Conservation (phyloP, 1,140 invertebrate species). For the Papilio machaon region DNA sequence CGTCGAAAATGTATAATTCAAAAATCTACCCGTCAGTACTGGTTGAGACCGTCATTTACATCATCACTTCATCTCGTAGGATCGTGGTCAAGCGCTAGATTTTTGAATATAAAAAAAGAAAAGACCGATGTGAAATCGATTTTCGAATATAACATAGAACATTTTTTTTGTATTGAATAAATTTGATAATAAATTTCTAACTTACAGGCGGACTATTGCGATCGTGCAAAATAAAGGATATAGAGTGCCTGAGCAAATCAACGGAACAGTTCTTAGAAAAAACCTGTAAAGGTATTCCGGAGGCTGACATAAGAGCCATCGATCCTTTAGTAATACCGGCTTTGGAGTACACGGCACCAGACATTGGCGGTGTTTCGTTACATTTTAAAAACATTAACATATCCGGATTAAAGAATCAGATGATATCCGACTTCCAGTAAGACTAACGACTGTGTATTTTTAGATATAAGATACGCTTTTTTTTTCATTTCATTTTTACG, state of each 20-base stretch:
- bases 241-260: constrained; percentile 60
- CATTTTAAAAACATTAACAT: constrained; percentile 61
- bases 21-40: no score
- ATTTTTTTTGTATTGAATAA: no score
- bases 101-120: no score
- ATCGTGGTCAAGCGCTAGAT: no score
- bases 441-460: not conserved
- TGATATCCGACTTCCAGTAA: constrained; percentile 67
- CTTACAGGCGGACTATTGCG: constrained; percentile 56
- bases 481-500: no score
- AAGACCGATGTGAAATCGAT: no score
- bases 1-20: no score
- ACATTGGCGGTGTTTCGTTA: constrained; percentile 46
- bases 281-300: constrained; percentile 59
- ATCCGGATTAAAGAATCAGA: constrained; percentile 61
- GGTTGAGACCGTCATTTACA: no score
- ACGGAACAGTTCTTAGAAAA: constrained; percentile 65
- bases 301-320: constrained; percentile 60
- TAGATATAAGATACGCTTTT: not conserved
- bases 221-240: constrained; percentile 60
- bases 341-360: constrained; percentile 44
- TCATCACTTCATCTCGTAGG: no score
- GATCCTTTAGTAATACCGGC: constrained; percentile 61
- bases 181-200: not conserved
- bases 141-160: no score